Conservation (phyloP, 2,888 invertebrate species). For the Pogonocherus hispidulus region DNA sequence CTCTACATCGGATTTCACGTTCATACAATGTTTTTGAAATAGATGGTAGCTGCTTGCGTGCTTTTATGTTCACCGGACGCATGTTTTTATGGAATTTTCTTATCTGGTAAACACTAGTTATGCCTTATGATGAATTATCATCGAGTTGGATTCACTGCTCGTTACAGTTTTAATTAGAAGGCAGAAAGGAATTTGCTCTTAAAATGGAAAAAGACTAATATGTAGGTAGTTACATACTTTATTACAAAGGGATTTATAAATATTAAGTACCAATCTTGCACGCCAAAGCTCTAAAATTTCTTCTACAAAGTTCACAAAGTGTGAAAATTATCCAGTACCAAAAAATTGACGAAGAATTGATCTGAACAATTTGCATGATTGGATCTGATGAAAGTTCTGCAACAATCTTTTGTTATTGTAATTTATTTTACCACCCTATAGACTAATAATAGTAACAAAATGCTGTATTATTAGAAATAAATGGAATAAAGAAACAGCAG, state of each 20-base stretch:
- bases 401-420: no score
- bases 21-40: background rate
- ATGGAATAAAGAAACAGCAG: no score
- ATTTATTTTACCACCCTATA: no score
- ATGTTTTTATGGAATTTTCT: background rate
- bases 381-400: no score
- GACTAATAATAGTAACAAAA: no score
- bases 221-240: background rate
- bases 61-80: background rate
- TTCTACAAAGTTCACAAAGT: no score
- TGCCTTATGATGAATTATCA: background rate
- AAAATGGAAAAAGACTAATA: background rate
- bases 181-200: background rate
- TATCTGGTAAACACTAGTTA: background rate
- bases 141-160: background rate
- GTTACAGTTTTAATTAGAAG: background rate
- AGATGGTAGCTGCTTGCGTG: background rate
- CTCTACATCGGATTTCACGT: background rate
- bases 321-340: no score
- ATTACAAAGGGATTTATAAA: background rate
- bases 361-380: no score
- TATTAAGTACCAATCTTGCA: no score
- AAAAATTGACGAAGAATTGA: no score
- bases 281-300: no score
- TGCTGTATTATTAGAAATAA: no score